These are phyloP conservation scores for Etheostoma spectabile DNA, from an alignment of 2,113 vertebrate species.

Conservation along the genomic window DNA sequence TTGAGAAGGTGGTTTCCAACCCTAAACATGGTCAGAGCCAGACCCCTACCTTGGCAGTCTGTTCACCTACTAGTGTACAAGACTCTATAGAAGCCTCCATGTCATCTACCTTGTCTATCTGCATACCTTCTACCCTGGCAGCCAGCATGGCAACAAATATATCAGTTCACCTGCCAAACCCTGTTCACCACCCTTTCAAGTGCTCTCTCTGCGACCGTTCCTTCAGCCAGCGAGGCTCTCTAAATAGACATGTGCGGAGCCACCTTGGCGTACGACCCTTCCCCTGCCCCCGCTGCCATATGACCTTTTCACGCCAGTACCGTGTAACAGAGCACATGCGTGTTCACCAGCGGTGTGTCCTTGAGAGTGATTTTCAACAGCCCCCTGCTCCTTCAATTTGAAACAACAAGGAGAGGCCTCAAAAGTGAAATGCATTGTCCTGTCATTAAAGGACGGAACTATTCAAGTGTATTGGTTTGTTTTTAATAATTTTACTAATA, in stretches of 20 bases:
- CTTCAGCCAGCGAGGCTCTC: slow-evolving; percentile 83
- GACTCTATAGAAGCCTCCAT: slow-evolving; percentile 8
- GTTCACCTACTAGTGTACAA: slow-evolving; percentile 18
- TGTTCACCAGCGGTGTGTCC: slow-evolving; percentile 76
- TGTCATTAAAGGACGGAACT: neutral
- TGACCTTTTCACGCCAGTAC: slow-evolving; percentile 86
- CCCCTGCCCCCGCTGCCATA: slow-evolving; percentile 80
- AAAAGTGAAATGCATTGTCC: neutral
- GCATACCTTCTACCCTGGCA: slow-evolving; percentile 42
- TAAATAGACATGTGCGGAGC: slow-evolving; percentile 83
- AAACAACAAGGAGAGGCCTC: slow-evolving; percentile 2
- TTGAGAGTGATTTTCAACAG: slow-evolving; percentile 50
- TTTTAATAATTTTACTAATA: neutral
- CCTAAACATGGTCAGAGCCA: neutral
- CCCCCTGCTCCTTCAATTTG: slow-evolving; percentile 30
- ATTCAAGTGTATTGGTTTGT: neutral
- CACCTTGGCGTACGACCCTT: slow-evolving; percentile 84
- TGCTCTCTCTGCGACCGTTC: slow-evolving; percentile 79
- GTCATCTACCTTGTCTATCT: slow-evolving; percentile 40
- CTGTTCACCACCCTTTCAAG: slow-evolving; percentile 68
- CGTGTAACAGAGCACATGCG: slow-evolving; percentile 84
- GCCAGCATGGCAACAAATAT: slow-evolving; percentile 33
- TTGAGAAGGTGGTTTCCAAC: neutral
- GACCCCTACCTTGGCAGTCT: neutral
- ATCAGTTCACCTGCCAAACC: slow-evolving; percentile 38